Percentiles rank a stretch among this genome's conserved stretches.
Conservation (phyloP, 2,888 invertebrate genomes). For the Lasioglossum leucozonium region DNA sequence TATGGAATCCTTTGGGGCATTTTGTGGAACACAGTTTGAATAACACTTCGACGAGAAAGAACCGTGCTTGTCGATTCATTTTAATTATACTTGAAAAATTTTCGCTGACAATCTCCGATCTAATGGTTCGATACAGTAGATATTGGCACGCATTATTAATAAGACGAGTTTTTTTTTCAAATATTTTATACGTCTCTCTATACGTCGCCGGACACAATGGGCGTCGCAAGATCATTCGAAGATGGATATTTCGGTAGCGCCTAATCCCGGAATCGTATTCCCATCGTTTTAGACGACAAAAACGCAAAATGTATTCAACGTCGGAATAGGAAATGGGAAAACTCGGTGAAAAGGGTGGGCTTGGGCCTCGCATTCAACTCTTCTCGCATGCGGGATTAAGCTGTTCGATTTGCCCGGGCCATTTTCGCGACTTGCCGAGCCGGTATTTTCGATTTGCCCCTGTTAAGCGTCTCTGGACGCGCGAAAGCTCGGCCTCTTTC, state of each 20-base stretch:
- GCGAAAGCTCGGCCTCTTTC: conserved; percentile 32
- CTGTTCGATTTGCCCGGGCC: conserved; percentile 69
- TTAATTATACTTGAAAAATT: background rate
- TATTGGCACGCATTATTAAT: background rate
- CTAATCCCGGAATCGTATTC: conserved; percentile 28
- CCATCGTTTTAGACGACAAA: conserved; percentile 36
- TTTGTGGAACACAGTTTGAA: too few relatives aligned
- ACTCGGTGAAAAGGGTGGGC: conserved; percentile 64
- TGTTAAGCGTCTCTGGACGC: conserved; percentile 54
- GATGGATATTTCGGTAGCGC: background rate
- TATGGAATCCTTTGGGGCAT: too few relatives aligned
- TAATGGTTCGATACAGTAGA: background rate
- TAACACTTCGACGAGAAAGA: background rate
- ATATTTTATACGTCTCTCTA: background rate
- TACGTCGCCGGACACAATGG: background rate
- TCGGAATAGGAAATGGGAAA: conserved; percentile 70
- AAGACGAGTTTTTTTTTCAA: background rate
- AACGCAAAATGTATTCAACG: conserved; percentile 67
- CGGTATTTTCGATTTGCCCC: conserved; percentile 73
- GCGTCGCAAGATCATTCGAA: background rate
- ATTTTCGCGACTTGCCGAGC: conserved; percentile 61
- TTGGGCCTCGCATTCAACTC: conserved; percentile 70
- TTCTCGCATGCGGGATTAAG: conserved; percentile 75
- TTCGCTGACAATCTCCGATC: background rate
- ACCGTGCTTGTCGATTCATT: too few relatives aligned